A percentile compares a stretch with the other conserved stretches of the same genome.
Conservation (phyloP, 2,888 invertebrate genomes). For the Metalampra italica region DNA sequence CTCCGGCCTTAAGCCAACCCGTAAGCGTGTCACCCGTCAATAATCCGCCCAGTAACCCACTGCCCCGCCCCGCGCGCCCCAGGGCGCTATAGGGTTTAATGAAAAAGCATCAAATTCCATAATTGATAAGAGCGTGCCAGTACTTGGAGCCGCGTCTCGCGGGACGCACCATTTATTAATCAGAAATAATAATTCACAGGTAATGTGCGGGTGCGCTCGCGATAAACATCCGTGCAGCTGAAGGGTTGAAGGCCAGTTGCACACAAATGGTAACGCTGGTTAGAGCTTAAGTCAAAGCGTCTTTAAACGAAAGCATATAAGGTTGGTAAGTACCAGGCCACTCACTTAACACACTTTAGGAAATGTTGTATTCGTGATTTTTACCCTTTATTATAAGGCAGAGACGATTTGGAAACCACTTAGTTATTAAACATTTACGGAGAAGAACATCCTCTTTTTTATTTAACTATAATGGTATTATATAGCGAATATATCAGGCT, state of each 20-base stretch:
- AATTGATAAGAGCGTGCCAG: constrained; percentile 61
- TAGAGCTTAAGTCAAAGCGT: too few species aligned
- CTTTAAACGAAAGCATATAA: too few species aligned
- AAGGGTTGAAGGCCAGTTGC: constrained; percentile 43
- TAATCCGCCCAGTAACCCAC: constrained; percentile 23
- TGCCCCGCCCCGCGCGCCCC: constrained; percentile 32
- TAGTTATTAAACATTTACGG: too few species aligned
- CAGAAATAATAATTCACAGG: constrained; percentile 78
- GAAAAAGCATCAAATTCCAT: constrained; percentile 74
- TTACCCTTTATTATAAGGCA: too few species aligned
- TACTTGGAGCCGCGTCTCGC: constrained; percentile 40
- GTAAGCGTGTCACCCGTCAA: constrained; percentile 13
- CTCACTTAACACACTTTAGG: too few species aligned
- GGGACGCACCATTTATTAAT: constrained; percentile 75
- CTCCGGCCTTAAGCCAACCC: constrained; percentile 5
- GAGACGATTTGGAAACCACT: too few species aligned
- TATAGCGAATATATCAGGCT: too few species aligned
- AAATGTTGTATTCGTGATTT: too few species aligned
- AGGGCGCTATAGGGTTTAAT: constrained; percentile 62
- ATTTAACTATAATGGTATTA: too few species aligned
- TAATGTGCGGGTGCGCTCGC: constrained; percentile 44
- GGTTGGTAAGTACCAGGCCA: too few species aligned
- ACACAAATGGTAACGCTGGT: neutral
- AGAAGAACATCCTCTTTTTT: too few species aligned
- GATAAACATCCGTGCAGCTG: constrained; percentile 51